Conservation (phyloP, 2,113 vertebrate species). For the Drymodes brunneopygia region DNA sequence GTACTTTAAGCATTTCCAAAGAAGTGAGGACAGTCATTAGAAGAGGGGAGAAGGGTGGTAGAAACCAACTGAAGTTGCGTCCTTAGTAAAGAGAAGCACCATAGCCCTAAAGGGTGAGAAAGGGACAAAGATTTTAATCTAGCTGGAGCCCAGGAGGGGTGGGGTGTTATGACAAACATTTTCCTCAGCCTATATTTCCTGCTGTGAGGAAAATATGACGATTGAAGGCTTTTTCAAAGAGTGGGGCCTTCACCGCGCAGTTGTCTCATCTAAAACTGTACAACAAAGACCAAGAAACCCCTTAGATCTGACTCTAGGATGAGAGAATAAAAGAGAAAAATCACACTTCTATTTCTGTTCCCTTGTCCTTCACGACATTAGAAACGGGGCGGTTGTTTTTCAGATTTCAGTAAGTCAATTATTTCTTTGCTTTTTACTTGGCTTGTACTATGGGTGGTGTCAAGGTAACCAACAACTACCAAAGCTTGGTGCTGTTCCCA, state of each 20-base stretch:
- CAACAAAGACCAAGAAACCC: neutral
- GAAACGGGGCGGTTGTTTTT: neutral
- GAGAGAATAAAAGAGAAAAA: conserved; percentile 7
- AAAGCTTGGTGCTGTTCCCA: neutral
- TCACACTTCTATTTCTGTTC: conserved; percentile 22
- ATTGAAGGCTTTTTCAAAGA: neutral
- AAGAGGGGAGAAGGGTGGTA: neutral
- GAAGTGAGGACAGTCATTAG: neutral
- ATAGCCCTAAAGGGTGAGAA: neutral
- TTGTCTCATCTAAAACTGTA: neutral
- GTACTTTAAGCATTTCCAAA: neutral
- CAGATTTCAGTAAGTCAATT: conserved; percentile 9
- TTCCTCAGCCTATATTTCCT: neutral
- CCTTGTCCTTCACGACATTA: neutral
- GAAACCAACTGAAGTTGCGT: neutral
- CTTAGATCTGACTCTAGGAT: neutral
- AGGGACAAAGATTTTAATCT: neutral
- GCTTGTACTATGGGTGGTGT: neutral
- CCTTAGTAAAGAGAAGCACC: neutral
- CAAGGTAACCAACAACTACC: neutral
- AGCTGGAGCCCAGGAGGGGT: neutral
- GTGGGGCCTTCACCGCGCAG: neutral
- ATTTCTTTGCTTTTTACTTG: conserved; percentile 20
- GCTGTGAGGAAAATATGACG: neutral
- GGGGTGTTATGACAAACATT: neutral